Conservation (phyloP, 2,797 vertebrate species). For the Cyclura pinguis region DNA sequence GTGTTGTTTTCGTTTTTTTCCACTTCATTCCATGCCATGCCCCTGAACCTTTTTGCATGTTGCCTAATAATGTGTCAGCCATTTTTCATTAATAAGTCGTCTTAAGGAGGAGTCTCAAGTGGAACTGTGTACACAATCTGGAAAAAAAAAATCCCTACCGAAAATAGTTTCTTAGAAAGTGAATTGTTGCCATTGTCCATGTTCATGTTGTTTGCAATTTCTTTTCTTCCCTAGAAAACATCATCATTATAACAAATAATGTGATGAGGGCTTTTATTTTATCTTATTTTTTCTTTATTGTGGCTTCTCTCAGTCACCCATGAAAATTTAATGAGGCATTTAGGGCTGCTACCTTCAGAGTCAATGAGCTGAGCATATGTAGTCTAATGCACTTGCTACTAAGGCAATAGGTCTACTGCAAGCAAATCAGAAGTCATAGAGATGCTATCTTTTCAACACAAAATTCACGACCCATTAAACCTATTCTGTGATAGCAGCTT, state of each 20-base stretch:
- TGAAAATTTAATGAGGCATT: slow-evolving; percentile 85
- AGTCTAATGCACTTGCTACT: slow-evolving; percentile 78
- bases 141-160: background rate
- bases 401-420: slow-evolving; percentile 73
- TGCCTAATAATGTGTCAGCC: background rate
- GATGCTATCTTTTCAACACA: slow-evolving; percentile 74
- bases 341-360: slow-evolving; percentile 79
- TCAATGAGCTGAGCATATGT: slow-evolving; percentile 81
- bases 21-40: background rate
- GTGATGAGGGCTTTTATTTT: slow-evolving; percentile 37
- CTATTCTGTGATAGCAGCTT: slow-evolving; percentile 80
- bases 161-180: slow-evolving; percentile 50
- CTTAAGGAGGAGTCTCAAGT: background rate
- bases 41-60: background rate
- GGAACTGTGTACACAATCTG: background rate
- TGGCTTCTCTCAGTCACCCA: slow-evolving; percentile 78
- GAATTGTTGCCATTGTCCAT: slow-evolving; percentile 26
- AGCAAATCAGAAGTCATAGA: slow-evolving; percentile 74
- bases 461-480: slow-evolving; percentile 84
- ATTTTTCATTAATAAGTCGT: slow-evolving; percentile 16
- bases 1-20: background rate
- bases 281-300: slow-evolving; percentile 14
- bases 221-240: slow-evolving; percentile 39
- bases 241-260: slow-evolving; percentile 54
- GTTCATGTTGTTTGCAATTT: slow-evolving; percentile 11